These are phyloP conservation scores for Melozone crissalis DNA, from an alignment of 2,113 vertebrate genomes.

Conservation along the genomic window DNA sequence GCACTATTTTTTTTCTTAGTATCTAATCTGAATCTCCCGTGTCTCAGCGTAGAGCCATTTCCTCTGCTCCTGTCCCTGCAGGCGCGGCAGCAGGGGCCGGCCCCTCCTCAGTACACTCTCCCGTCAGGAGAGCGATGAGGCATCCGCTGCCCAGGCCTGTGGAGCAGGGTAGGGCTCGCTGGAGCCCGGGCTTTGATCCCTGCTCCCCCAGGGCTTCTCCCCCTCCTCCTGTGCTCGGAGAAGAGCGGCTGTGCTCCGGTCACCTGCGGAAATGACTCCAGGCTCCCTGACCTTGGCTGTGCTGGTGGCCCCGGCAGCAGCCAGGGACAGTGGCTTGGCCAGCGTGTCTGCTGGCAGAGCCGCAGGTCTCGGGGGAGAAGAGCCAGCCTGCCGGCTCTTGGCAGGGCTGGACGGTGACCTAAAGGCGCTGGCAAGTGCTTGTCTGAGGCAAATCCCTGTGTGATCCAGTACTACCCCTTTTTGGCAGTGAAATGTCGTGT, in stretches of 20 bases:
- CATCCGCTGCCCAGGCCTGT: rapidly evolving
- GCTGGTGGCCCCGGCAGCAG: neutral
- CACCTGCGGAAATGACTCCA: neutral
- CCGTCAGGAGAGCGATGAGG: neutral
- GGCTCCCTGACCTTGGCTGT: neutral
- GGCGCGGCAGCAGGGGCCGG: neutral
- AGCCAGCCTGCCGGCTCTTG: neutral
- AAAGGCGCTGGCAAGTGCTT: neutral
- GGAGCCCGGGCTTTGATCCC: too few relatives aligned
- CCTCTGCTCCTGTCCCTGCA: neutral
- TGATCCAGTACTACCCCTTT: neutral
- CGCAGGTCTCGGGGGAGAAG: neutral
- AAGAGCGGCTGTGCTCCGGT: too few relatives aligned
- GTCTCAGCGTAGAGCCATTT: neutral
- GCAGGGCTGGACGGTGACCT: neutral
- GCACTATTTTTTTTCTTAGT: neutral
- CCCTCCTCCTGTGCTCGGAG: neutral
- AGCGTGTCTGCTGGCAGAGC: neutral
- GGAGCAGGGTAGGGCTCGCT: too few relatives aligned
- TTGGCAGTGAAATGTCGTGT: neutral
- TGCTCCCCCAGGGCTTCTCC: too few relatives aligned
- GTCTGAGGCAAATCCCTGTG: neutral
- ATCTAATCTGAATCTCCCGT: neutral
- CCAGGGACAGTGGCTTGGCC: neutral
- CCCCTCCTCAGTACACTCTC: rapidly evolving